phyloP scores from a whole-genome alignment of 2,113 vertebrate species.

The Malurus melanocephalus region DNA sequence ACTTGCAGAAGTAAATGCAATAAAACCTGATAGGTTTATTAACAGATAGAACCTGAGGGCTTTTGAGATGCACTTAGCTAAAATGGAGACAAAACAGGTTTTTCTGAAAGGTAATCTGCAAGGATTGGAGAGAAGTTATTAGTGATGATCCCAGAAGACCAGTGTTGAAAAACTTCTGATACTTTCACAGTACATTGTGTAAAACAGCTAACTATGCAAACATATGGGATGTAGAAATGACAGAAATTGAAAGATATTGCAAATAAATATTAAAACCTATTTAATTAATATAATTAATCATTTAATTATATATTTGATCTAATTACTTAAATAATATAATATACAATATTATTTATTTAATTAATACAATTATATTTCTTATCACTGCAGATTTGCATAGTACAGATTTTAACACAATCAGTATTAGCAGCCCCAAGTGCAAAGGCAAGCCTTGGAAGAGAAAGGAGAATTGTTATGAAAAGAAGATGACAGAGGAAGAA shows the following conservation, averaged over 20 bases:
- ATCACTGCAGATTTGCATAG: not conserved
- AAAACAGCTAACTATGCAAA: not conserved
- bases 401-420: not conserved
- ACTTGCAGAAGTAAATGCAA: not conserved
- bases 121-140: not conserved
- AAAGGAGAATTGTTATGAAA: not conserved
- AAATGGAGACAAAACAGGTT: not conserved
- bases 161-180: not conserved
- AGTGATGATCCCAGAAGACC: not conserved
- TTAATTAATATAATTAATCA: too few species aligned
- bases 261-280: not conserved
- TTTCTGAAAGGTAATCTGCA: not conserved
- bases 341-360: too few species aligned
- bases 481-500: not conserved
- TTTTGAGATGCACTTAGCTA: not conserved
- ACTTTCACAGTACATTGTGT: not conserved
- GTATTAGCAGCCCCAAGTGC: not conserved
- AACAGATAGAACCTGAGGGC: not conserved
- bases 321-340: too few species aligned
- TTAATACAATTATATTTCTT: too few species aligned
- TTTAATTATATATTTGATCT: too few species aligned
- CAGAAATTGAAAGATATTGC: not conserved
- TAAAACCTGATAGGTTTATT: not conserved
- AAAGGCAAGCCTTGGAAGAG: not conserved
- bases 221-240: not conserved